Evolutionary conservation across 1,140 invertebrate species (phyloP), one percentile per base, ranked within the genome.

Genomic region (Macrobrachium nipponense): DNA sequence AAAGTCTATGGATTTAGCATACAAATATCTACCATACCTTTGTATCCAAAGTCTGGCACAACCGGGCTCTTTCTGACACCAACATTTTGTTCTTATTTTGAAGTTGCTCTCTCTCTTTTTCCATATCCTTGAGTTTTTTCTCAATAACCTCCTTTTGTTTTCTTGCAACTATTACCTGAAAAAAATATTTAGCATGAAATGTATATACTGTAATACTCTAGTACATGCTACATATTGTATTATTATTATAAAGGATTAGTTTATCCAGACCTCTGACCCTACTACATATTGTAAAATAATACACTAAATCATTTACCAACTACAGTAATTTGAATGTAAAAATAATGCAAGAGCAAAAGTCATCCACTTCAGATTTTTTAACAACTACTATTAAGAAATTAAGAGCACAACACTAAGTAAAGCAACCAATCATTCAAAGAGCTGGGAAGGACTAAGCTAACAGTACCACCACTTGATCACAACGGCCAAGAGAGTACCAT

Each of bases 61-160:
- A 88, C 91, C 94, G 91, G 86, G 92, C 91, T 90, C 95, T 94
- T 88, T 97, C 96, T 27, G 92, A 92, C 68, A 93, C 92, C 3
- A 95, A 91, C 36, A 93, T 93, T 89, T 94, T 94, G 15, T 96
- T 91, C 91, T 95, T 96, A 64, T 91, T 92, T 15, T 93, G 91
- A 6, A 96, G 89, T 15, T 93, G 90, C 82, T 97, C 96, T 83
- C 93, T 93, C 89, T 97, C 96, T 18, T 75, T 86, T 62, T 86
- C 84, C 76, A 86, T 79, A 27, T 86, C 84, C 36, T 73, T 80
- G 59, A 86, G 70, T 36, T 64, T 86, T 60, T 86, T 86, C 72
- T 86, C 84, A 8, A 86, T 51, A 44, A 66, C 77, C 93, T 94
- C 87, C 36, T 80, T 83, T 70, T 87, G 87, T 27, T 83, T 80